Percentiles rank a stretch among this genome's conserved stretches.
phyloP scores from a whole-genome alignment of 2,113 vertebrate species.

The Rhinichthys klamathensis region DNA sequence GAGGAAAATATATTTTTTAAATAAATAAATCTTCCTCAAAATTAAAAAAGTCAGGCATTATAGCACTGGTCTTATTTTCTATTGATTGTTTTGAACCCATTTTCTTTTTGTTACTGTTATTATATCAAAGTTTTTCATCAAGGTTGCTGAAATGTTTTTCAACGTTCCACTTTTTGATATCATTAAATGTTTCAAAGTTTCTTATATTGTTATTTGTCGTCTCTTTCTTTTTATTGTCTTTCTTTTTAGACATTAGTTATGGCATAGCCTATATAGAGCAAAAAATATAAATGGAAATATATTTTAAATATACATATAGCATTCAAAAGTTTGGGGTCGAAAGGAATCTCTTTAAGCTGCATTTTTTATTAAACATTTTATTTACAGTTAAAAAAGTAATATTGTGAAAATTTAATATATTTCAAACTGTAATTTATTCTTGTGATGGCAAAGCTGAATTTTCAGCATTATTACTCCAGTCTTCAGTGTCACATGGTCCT shows the following conservation, averaged over 20 bases:
- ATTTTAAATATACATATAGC: background rate
- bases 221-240: background rate
- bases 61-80: constrained; percentile 8
- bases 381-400: too few species aligned
- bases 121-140: background rate
- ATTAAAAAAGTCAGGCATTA: background rate
- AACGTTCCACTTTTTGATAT: constrained; percentile 19
- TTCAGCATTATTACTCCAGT: background rate
- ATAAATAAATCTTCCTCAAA: too few species aligned
- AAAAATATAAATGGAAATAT: background rate
- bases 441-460: background rate
- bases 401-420: background rate
- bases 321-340: background rate
- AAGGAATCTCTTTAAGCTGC: background rate
- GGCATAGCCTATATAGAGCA: background rate
- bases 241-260: background rate
- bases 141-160: constrained; percentile 6
- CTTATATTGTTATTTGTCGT: background rate
- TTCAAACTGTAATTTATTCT: background rate
- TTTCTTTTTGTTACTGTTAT: background rate
- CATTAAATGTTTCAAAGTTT: constrained; percentile 36
- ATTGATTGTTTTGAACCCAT: background rate
- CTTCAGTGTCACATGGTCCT: background rate
- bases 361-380: too few species aligned
- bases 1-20: background rate